Conservation (phyloP, 2,113 vertebrate genomes). For the Serilophus lunatus region DNA sequence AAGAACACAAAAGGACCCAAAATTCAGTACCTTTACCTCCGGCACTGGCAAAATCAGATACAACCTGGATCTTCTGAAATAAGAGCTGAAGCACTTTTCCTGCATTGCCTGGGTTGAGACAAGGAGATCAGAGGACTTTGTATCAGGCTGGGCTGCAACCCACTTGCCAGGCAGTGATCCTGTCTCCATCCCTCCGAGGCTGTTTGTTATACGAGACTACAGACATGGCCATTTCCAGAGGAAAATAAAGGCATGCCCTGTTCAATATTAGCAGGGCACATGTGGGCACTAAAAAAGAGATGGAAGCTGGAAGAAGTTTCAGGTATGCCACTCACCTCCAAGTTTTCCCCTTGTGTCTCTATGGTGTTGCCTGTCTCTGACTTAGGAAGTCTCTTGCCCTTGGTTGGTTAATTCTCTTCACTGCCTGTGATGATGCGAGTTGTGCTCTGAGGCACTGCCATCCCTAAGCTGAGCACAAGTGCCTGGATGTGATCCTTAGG, state of each 20-base stretch:
- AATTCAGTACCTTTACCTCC: not conserved
- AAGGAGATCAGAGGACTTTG: not conserved
- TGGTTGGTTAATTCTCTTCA: not conserved
- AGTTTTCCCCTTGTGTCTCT: accelerated
- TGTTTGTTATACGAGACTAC: not conserved
- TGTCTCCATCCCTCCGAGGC: not conserved
- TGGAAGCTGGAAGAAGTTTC: not conserved
- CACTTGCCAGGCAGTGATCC: not conserved
- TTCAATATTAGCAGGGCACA: not conserved
- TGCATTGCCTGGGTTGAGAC: not conserved
- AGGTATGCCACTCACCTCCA: not conserved
- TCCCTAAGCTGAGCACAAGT: not conserved
- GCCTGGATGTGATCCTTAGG: not conserved
- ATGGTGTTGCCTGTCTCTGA: not conserved
- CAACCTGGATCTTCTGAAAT: not conserved
- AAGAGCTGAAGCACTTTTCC: not conserved
- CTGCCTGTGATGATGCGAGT: not conserved
- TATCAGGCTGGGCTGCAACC: not conserved
- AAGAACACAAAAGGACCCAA: not conserved
- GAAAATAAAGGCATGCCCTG: not conserved
- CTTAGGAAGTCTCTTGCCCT: not conserved
- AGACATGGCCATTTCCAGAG: not conserved
- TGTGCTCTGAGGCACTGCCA: not conserved
- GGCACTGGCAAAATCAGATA: not conserved
- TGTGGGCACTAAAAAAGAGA: not conserved